Percentiles rank a stretch among this genome's conserved stretches.
Conservation (phyloP, 2,888 invertebrate genomes). For the Archips crataeganus region DNA sequence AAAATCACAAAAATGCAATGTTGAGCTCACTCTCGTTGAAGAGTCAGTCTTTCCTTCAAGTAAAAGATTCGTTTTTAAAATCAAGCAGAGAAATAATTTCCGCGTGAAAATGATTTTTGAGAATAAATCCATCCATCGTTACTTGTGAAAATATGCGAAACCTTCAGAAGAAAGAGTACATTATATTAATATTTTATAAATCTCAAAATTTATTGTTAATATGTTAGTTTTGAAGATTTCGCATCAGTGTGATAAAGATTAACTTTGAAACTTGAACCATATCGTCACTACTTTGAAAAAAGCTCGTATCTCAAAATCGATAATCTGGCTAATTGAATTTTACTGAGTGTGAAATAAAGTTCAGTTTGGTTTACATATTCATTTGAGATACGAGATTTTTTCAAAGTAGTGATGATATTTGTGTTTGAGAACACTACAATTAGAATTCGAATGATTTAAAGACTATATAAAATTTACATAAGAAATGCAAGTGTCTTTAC, state of each 20-base stretch:
- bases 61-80: not conserved
- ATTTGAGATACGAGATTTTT: too few relatives aligned
- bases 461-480: too few relatives aligned
- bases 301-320: too few relatives aligned
- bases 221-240: not conserved
- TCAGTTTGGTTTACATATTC: too few relatives aligned
- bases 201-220: not conserved
- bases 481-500: too few relatives aligned
- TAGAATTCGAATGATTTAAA: too few relatives aligned
- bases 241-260: not conserved
- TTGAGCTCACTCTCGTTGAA: slow-evolving; percentile 18
- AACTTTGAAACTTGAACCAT: not conserved
- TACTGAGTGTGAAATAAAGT: too few relatives aligned
- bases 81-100: not conserved
- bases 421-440: too few relatives aligned
- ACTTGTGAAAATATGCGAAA: not conserved
- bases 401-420: too few relatives aligned
- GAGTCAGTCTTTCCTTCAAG: not conserved
- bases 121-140: too few relatives aligned
- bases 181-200: not conserved
- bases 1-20: slow-evolving; percentile 20
- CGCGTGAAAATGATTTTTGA: not conserved
- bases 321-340: too few relatives aligned
- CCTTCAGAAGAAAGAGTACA: not conserved
- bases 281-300: too few relatives aligned